Base-by-base conservation (phyloP, 2,797 vertebrate species). In the Epinephelus malabaricus region DNA sequence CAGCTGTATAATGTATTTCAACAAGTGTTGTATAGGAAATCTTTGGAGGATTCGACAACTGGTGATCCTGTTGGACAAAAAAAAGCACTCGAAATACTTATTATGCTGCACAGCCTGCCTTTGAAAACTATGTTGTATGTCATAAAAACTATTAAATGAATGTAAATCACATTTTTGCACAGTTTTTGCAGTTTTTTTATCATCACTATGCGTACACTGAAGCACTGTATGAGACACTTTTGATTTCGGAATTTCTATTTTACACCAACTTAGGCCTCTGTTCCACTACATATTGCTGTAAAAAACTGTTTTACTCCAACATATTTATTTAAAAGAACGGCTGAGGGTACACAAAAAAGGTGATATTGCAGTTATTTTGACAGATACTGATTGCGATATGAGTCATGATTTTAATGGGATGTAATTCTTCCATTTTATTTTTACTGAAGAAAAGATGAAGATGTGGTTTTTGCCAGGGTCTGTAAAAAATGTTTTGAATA, bases 81-180 rank as follows among this genome's bases (percentile, higher is more conserved):
- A 10, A 83, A 88, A 90, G 76, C 89, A 92, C 89, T 90, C 81
- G 43, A 81, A 92, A 89, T 86, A 90, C 84, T 91, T 92, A 78
- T 92, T 86, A 88, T 92, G 87, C 89, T 90, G 86, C 90, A 93
- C 89, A 93, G 87, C 85, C 90, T 94, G 92, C 90, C 89, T 94
- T 94, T 92, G 63, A 90, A 91, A 92, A 81, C 70, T 75, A 81
- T 88, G 83, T 84, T 90, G 82, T 90, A 91, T 78, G 78, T 89
- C 81, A 81, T 75, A 81, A 81, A 86, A 69, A 76, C n/a, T 73
- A 94, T 91, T 94, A 95, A 95, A 94, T 92, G 84, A 94, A 92
- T 95, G 89, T 93, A 94, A 92, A 92, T 85, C 61, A 60, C 68
- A 62, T 2, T n/a, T 43, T 23, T 86, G 59, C 1, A 7, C 14